Percentiles rank a stretch among this genome's conserved stretches.
These are phyloP conservation scores for Lepilemur ruficaudatus DNA, from an alignment of 2,797 vertebrate species.

Conservation along the genomic window DNA sequence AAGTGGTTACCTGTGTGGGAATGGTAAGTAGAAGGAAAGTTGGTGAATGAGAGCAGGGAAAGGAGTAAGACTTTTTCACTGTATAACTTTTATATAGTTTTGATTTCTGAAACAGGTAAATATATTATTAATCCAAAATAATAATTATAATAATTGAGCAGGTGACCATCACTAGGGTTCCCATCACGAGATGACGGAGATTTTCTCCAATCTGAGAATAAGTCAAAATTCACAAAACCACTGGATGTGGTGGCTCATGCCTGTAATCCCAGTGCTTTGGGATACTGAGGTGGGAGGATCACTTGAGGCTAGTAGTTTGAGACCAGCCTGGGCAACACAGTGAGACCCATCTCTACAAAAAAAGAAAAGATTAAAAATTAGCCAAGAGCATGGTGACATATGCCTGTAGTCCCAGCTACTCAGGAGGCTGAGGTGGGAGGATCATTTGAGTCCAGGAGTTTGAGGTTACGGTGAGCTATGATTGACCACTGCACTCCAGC, in stretches of 20 bases:
- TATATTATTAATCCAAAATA: background rate
- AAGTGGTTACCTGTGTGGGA: background rate
- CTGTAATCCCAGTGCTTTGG: no score
- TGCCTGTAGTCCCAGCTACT: background rate
- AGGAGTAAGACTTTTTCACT: background rate
- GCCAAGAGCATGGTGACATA: background rate
- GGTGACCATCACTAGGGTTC: background rate
- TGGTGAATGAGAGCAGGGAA: background rate
- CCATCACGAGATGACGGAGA: background rate
- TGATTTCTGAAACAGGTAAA: slow-evolving; percentile 6
- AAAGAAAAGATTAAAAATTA: background rate
- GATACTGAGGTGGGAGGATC: no score
- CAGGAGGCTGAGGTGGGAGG: background rate
- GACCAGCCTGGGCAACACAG: background rate
- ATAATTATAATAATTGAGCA: background rate
- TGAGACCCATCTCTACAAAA: background rate
- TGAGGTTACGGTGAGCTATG: background rate
- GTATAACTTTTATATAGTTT: background rate
- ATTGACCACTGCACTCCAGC: background rate
- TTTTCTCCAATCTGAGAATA: background rate
- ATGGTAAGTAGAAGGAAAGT: background rate
- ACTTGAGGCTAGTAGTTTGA: background rate
- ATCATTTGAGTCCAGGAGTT: background rate
- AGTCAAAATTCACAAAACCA: background rate
- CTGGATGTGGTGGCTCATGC: no score